phyloP scores from a whole-genome alignment of 2,888 invertebrate species.

The Stramonita haemastoma region DNA sequence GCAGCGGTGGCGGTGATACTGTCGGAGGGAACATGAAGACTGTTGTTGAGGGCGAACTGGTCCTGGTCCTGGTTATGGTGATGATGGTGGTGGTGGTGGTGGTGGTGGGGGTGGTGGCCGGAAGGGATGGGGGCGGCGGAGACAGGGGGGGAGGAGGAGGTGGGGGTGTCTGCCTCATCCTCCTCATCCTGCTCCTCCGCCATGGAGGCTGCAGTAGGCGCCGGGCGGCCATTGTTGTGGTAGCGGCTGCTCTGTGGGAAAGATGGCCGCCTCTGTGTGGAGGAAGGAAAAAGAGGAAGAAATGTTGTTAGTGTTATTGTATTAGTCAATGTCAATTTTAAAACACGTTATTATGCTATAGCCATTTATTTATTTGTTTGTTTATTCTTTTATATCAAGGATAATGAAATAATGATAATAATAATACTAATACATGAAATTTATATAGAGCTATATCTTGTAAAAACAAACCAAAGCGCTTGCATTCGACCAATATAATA shows the following conservation, averaged over 20 bases:
- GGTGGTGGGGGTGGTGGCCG: conserved; percentile 16
- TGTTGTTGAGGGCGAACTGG: conserved; percentile 25
- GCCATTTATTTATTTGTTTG: no score
- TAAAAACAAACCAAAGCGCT: no score
- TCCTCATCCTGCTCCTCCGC: conserved; percentile 43
- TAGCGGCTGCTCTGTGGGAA: conserved; percentile 28
- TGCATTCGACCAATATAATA: no score
- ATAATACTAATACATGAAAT: no score
- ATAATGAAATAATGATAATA: no score
- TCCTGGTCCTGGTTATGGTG: background rate
- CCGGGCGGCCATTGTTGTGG: background rate
- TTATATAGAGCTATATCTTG: no score
- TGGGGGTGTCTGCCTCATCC: conserved; percentile 30
- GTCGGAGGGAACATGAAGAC: background rate
- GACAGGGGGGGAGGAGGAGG: conserved; percentile 25
- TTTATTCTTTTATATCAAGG: no score
- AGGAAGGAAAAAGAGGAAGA: no score
- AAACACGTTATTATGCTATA: no score
- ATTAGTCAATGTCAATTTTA: no score
- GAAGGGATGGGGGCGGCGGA: background rate
- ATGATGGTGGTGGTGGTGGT: background rate
- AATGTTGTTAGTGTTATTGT: background rate
- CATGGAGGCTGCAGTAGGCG: conserved; percentile 47
- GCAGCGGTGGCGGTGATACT: conserved; percentile 1
- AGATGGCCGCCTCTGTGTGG: conserved; percentile 41